These are phyloP conservation scores for Luscinia luscinia DNA, from an alignment of 2,797 vertebrate species.

Conservation along the genomic window DNA sequence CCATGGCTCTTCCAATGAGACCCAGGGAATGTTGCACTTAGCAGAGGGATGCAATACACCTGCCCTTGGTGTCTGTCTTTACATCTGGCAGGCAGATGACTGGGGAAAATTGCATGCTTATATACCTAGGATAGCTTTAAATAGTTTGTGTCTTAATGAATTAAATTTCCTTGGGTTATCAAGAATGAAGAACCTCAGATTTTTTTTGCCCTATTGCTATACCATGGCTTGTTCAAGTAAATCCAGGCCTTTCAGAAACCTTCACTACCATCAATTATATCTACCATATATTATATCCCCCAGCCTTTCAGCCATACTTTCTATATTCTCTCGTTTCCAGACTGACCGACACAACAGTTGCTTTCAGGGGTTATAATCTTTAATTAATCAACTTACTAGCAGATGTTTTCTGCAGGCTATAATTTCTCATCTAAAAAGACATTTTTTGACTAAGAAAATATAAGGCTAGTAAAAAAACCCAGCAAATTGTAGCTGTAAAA, in stretches of 20 bases:
- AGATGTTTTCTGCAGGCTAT: conserved; percentile 11
- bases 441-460: not conserved
- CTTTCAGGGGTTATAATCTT: conserved; percentile 8
- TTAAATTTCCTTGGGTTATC: not conserved
- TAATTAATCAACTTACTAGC: conserved; percentile 14
- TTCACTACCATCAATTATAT: not conserved
- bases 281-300: not conserved
- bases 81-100: not conserved
- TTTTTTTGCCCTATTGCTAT: not conserved
- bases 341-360: not conserved
- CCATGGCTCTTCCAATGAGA: not conserved
- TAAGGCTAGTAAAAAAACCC: rapidly evolving
- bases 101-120: not conserved
- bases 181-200: not conserved
- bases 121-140: not conserved
- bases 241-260: not conserved
- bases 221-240: not conserved
- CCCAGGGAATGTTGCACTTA: not conserved
- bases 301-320: not conserved
- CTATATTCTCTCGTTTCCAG: not conserved
- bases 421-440: conserved; percentile 5
- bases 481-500: not conserved
- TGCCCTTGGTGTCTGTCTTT: not conserved
- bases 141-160: not conserved
- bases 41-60: not conserved